Base-by-base conservation (phyloP, 2,888 invertebrate genomes). In the Lottia gigantea region DNA sequence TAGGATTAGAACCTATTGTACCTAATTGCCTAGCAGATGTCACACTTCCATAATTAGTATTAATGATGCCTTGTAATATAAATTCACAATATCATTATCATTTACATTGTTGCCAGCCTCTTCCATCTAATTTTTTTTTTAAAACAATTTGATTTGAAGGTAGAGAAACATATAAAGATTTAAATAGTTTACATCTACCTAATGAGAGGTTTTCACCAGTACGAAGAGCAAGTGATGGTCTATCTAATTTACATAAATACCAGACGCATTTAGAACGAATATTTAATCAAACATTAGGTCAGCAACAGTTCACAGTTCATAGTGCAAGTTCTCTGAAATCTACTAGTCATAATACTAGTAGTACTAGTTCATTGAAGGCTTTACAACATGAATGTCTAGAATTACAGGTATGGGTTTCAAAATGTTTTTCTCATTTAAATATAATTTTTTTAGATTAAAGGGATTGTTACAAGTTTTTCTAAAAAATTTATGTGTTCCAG, bases 121-220 rank as follows among this genome's bases (percentile, higher is more conserved):
- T 31, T 31, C 6, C 31, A 31, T 2, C 31, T 8, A 40, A 8
- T 40, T 6, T 8, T 40, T 8, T 40, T 4, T 40, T 40, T 3
- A 40, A 6, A 40, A 40, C 7, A 40, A 40, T 40, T 40, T 40
- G 11, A n/a, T 25, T 68, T 77, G 40, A 87, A 84, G 90, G 90
- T 74, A 90, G 91, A 74, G 92, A 92, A 76, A 91, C 91, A 26
- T 91, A 91, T 85, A 92, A 91, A 85, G 92, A 92, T 79, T 88
- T 91, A 47, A 91, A 90, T 40, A 78, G 78, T 16, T 83, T 90
- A 8, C 90, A 91, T 80, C 85, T 90, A 71, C 89, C 90, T 46
- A 89, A 92, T 62, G 95, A 95, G 87, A 90, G 96, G 25, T 97
- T 95, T 87, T 96, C 96, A 76, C 97, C 96, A 0, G 96, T 96